Percentiles rank a stretch among this genome's conserved stretches.
These are phyloP conservation scores for Alectura lathami DNA, from an alignment of 2,113 vertebrate genomes.

Conservation along the genomic window DNA sequence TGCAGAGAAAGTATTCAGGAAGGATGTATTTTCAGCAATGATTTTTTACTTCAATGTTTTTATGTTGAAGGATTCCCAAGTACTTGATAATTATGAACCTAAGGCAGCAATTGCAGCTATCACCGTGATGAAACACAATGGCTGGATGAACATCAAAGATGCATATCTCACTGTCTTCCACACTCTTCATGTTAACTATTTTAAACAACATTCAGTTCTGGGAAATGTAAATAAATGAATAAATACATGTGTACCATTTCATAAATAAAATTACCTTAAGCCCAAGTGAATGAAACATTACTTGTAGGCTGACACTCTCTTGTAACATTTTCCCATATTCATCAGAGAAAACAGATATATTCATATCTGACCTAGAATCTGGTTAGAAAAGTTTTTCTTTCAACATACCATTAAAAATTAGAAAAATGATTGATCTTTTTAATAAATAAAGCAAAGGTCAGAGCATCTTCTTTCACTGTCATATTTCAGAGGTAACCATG, in stretches of 20 bases:
- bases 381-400: background rate
- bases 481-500: background rate
- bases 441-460: constrained; percentile 22
- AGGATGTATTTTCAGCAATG: background rate
- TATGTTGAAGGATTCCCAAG: background rate
- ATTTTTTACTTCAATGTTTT: background rate
- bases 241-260: constrained; percentile 27
- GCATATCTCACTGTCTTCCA: background rate
- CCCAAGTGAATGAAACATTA: constrained; percentile 15
- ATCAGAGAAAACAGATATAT: background rate
- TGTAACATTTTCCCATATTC: background rate
- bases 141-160: constrained; percentile 13
- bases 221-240: constrained; percentile 55
- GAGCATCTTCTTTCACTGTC: background rate
- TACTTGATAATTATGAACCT: background rate
- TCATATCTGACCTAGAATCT: background rate
- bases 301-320: background rate
- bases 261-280: constrained; percentile 38
- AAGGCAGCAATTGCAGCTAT: background rate
- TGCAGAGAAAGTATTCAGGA: background rate
- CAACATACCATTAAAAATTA: background rate
- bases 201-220: constrained; percentile 7
- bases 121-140: background rate
- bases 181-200: background rate
- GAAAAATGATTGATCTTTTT: background rate